phyloP scores from a whole-genome alignment of 2,113 vertebrate genomes.

The Mustelus asterias region DNA sequence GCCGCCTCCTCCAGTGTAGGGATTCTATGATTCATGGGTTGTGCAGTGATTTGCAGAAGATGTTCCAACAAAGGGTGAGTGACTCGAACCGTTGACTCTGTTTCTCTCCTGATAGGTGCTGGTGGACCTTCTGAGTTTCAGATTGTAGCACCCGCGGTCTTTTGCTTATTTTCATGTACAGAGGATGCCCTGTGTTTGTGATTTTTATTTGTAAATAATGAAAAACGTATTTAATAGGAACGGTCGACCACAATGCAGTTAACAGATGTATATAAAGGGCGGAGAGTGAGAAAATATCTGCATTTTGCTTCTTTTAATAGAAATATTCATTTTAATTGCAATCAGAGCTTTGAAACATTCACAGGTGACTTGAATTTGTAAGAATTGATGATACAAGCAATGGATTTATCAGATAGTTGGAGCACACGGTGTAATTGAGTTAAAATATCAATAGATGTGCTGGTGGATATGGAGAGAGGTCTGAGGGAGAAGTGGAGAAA shows the following conservation, averaged over 20 bases:
- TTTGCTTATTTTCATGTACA: not conserved
- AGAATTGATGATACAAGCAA: not conserved
- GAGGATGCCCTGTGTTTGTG: not conserved
- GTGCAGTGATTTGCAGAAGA: not conserved
- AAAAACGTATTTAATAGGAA: not conserved
- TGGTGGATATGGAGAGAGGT: not conserved
- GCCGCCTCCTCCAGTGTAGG: too few relatives aligned
- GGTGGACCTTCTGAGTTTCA: too few relatives aligned
- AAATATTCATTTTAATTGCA: not conserved
- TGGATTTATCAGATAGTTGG: not conserved
- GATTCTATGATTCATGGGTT: not conserved
- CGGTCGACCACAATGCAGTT: not conserved
- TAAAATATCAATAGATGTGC: not conserved
- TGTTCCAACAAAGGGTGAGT: not conserved
- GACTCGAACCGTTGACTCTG: too few relatives aligned
- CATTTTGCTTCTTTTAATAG: not conserved
- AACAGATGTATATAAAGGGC: not conserved
- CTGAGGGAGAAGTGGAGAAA: too few relatives aligned
- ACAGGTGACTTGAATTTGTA: too few relatives aligned
- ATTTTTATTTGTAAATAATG: not conserved
- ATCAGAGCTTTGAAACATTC: not conserved
- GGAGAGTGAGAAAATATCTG: not conserved
- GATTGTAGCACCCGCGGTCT: too few relatives aligned
- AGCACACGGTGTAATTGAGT: not conserved
- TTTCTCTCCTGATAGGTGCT: too few relatives aligned